Conservation (phyloP, 2,888 invertebrate species). For the Zygogramma bicolorata region DNA sequence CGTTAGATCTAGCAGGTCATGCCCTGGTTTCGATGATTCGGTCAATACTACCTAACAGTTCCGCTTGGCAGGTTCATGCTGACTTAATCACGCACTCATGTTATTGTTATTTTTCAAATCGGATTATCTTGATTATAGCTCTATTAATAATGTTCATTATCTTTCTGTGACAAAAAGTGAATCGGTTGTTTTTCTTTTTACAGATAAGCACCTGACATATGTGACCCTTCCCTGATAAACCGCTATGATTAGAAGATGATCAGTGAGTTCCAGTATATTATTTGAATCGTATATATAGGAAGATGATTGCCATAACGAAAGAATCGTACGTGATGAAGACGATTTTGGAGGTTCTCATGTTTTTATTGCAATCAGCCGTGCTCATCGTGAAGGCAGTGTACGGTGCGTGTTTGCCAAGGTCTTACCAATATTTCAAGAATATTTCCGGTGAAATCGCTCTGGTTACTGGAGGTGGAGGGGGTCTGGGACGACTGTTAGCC, state of each 20-base stretch:
- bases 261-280: constrained; percentile 1
- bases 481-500: constrained; percentile 84
- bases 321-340: constrained; percentile 69
- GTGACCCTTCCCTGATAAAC: constrained; percentile 33
- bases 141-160: background rate
- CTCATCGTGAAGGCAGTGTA: constrained; percentile 46
- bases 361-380: constrained; percentile 63
- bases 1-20: too few relatives aligned
- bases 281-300: background rate
- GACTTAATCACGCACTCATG: too few relatives aligned
- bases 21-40: too few relatives aligned
- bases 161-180: background rate
- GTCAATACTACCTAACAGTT: too few relatives aligned
- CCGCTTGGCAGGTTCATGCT: too few relatives aligned
- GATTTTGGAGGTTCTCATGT: constrained; percentile 69
- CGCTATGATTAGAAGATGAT: constrained; percentile 2
- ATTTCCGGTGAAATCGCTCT: constrained; percentile 83
- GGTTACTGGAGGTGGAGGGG: constrained; percentile 91
- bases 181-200: constrained; percentile 14
- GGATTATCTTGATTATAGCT: background rate
- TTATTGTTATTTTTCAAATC: background rate
- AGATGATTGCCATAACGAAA: constrained; percentile 34
- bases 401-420: constrained; percentile 69
- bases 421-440: constrained; percentile 76
- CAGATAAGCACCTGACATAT: constrained; percentile 27